Conservation (phyloP, 2,888 invertebrate species). For the Lampropteryx suffumata region DNA sequence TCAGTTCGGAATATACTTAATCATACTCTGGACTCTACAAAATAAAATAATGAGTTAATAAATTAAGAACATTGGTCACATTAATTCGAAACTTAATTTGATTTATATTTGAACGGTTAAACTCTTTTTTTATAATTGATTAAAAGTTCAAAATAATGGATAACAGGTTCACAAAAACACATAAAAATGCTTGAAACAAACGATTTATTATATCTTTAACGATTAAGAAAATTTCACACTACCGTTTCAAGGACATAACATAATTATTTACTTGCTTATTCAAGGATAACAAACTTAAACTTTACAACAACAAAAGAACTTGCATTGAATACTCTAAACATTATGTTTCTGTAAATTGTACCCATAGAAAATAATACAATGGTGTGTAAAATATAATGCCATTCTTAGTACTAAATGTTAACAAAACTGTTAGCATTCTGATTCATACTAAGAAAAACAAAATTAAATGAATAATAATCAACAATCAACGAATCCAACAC, state of each 20-base stretch:
- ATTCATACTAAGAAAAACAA: not conserved
- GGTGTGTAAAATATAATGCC: slow-evolving; percentile 8
- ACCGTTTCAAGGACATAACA: slow-evolving; percentile 39
- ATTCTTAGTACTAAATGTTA: not conserved
- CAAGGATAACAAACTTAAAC: slow-evolving; percentile 34
- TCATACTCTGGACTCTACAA: slow-evolving; percentile 10
- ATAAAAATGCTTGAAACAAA: slow-evolving; percentile 57
- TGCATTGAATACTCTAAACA: slow-evolving; percentile 40
- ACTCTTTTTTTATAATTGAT: no score
- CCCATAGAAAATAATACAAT: slow-evolving; percentile 30
- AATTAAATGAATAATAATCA: slow-evolving; percentile 15
- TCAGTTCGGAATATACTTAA: no score
- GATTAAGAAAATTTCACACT: slow-evolving; percentile 53
- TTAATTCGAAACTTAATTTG: no score
- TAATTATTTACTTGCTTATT: slow-evolving; percentile 19
- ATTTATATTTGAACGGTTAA: no score
- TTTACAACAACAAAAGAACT: slow-evolving; percentile 36
- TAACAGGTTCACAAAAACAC: slow-evolving; percentile 26
- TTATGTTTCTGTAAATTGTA: slow-evolving; percentile 28
- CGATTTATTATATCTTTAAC: slow-evolving; percentile 61
- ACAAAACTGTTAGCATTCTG: not conserved
- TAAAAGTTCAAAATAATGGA: no score
- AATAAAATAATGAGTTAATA: slow-evolving; percentile 1
- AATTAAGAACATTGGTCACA: no score
- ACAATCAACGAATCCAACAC: slow-evolving; percentile 13